Conservation (phyloP, 2,888 invertebrate genomes). For the Lordiphosa fenestrarum region DNA sequence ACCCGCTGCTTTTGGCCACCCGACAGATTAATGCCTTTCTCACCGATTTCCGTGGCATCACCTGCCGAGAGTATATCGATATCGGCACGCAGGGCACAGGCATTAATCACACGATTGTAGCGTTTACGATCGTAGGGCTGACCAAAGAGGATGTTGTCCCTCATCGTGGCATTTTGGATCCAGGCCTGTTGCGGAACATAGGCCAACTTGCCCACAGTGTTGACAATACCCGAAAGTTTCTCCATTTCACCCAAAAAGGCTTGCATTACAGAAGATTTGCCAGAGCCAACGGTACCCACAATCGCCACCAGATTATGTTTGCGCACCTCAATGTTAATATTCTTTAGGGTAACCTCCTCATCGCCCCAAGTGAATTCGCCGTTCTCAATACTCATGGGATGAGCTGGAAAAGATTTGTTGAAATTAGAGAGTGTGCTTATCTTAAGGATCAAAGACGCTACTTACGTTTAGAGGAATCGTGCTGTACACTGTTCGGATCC, state of each 20-base stretch:
- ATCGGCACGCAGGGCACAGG: conserved; percentile 95
- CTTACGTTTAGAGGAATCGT: conserved; percentile 88
- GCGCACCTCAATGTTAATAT: conserved; percentile 87
- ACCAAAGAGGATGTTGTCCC: conserved; percentile 96
- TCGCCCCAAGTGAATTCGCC: conserved; percentile 95
- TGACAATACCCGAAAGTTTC: conserved; percentile 89
- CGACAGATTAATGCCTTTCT: conserved; percentile 94
- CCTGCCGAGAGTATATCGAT: conserved; percentile 96
- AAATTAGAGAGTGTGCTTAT: too few relatives aligned
- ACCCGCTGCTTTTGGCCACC: conserved; percentile 94
- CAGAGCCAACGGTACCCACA: conserved; percentile 93
- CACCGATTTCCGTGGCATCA: conserved; percentile 98
- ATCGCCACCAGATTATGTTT: conserved; percentile 88
- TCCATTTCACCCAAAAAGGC: conserved; percentile 96
- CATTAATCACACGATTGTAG: conserved; percentile 91
- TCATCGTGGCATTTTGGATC: conserved; percentile 97
- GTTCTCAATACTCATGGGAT: conserved; percentile 91
- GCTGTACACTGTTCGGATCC: conserved; percentile 88
- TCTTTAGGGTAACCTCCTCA: conserved; percentile 85
- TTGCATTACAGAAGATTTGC: conserved; percentile 92
- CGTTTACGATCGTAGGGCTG: conserved; percentile 85
- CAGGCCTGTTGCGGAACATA: conserved; percentile 98
- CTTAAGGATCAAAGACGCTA: neutral
- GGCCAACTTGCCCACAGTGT: conserved; percentile 85
- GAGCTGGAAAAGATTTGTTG: conserved; percentile 80